Base-by-base conservation (phyloP, 2,888 invertebrate genomes). In the Stenichneumon culpator region DNA sequence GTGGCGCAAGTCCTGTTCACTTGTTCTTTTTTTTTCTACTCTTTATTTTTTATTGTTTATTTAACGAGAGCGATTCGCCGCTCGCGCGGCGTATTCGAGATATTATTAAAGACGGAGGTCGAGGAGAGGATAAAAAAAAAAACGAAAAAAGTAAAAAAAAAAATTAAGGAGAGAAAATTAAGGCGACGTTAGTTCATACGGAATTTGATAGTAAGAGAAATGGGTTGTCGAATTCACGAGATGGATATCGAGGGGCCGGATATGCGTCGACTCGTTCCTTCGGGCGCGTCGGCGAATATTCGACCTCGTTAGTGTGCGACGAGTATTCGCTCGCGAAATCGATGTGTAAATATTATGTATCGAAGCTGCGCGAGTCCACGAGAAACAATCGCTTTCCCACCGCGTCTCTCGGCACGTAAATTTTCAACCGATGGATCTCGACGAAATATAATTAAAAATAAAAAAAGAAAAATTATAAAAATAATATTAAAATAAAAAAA, bases 1-100 rank as follows among this genome's bases (percentile, higher is more conserved):
- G 84, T 80, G 79, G 84, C 84, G 84, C 79, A 79, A 57, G 69
- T 72, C 79, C 79, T 79, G 60, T 69, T 14, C 39, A 52, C 32
- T 79, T 22, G 19, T 44, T 36, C 39, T 57, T 22, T 72, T 78
- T 78, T 70, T 65, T 54, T 75, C 60, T 74, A 50, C n/a, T 36
- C n/a, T 32, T 39, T 36, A 44, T 75, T 67, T 57, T 72, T 77
- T 19, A 22, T 52, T 47, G 68, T 69, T 60, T 79, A 16, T 74
- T 63, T 54, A 36, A 32, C 28, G 36, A 44, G 60, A 73, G 57
- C 72, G 75, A 52, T 52, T 0, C 52, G 52, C 52, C 7, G 52
- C 52, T n/a, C 11, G 3, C 69, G 69, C 14, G 74, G 79, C 28
- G 52, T 22, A 11, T 39, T 65, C 52, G 63, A 22, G 14, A 44